Evolutionary conservation across 1,140 invertebrate genomes (phyloP).

Genomic region (Trichonephila clavata): DNA sequence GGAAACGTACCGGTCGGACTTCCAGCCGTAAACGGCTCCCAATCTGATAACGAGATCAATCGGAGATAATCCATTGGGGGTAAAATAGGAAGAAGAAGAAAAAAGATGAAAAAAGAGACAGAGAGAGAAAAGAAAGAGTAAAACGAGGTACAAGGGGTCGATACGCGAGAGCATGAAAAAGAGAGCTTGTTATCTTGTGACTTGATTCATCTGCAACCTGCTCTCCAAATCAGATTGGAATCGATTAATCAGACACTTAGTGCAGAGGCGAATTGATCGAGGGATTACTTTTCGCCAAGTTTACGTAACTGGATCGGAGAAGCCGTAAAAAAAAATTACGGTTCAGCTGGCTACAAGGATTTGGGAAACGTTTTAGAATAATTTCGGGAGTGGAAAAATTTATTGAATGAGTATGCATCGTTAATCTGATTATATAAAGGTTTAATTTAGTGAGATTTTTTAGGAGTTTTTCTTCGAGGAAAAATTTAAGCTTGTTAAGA

Average conservation of each 20-base stretch:
- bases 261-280: conserved; percentile 5
- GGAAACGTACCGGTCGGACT: not conserved
- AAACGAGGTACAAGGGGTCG: conserved; percentile 18
- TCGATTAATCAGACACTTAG: conserved; percentile 61
- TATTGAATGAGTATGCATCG: too few relatives aligned
- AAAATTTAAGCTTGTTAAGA: too few relatives aligned
- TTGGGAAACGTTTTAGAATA: not conserved
- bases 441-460: too few relatives aligned
- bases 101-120: not conserved
- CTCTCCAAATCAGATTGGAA: conserved; percentile 75
- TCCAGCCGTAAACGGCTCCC: conserved; percentile 12
- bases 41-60: conserved; percentile 65
- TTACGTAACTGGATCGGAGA: not conserved
- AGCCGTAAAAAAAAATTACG: not conserved
- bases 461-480: too few relatives aligned
- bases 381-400: too few relatives aligned
- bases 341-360: not conserved
- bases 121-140: conserved; percentile 17
- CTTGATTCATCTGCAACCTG: conserved; percentile 74
- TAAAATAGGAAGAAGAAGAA: not conserved
- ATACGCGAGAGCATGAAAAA: conserved; percentile 23
- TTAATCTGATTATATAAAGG: too few relatives aligned
- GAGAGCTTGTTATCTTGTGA: conserved; percentile 66
- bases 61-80: conserved; percentile 63
- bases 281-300: conserved; percentile 9